Conservation (phyloP, 2,888 invertebrate species). For the Leucophenga maculata region DNA sequence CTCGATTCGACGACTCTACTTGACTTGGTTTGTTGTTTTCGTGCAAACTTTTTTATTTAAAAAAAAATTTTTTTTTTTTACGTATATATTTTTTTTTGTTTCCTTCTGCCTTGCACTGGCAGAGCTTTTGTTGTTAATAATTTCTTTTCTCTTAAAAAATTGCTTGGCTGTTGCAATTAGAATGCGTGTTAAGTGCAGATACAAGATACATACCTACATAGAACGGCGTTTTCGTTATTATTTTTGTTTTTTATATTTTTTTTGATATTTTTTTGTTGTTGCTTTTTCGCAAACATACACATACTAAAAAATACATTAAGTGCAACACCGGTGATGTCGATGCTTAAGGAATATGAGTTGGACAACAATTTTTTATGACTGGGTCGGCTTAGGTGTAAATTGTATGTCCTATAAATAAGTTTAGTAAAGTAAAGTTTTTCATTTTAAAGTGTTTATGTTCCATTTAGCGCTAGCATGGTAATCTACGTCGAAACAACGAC, state of each 20-base stretch:
- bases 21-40: constrained; percentile 9
- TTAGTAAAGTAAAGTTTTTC: too few species aligned
- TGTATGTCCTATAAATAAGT: background rate
- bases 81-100: constrained; percentile 38
- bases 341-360: background rate
- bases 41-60: constrained; percentile 22
- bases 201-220: constrained; percentile 32
- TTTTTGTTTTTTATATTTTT: background rate
- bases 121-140: constrained; percentile 62
- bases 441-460: too few species aligned
- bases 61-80: constrained; percentile 7
- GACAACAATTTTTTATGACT: too few species aligned
- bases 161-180: constrained; percentile 67
- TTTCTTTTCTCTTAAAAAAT: constrained; percentile 56
- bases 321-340: constrained; percentile 49
- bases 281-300: constrained; percentile 35
- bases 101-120: constrained; percentile 27
- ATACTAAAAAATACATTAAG: constrained; percentile 69
- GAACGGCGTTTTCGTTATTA: background rate
- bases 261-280: background rate
- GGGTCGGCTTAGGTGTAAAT: background rate
- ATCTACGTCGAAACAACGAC: too few species aligned
- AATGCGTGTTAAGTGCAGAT: constrained; percentile 70
- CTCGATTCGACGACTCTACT: background rate
- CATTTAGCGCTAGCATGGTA: too few species aligned